These are phyloP conservation scores for Sebastiscus tertius DNA, from an alignment of 2,797 vertebrate genomes.

Conservation along the genomic window DNA sequence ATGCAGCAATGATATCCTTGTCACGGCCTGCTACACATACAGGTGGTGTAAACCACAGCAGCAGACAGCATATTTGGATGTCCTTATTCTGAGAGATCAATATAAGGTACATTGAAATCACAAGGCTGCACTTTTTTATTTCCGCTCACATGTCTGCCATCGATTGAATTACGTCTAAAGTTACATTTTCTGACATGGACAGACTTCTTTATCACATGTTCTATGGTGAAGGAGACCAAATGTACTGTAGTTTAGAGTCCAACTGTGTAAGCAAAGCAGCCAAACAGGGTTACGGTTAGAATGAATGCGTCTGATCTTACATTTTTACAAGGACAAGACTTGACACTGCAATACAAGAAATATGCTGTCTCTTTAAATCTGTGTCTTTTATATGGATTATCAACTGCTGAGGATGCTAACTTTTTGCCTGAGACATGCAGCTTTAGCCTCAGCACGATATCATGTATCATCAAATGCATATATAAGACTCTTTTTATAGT, in stretches of 20 bases:
- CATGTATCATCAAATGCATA: not conserved
- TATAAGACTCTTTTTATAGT: not conserved
- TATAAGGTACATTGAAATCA: not conserved
- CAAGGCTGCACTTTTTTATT: conserved; percentile 7
- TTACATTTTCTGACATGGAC: not conserved
- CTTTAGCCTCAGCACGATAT: not conserved
- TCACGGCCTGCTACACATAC: not conserved
- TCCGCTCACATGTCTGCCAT: not conserved
- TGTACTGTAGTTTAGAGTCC: not conserved
- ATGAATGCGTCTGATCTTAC: not conserved
- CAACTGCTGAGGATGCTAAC: not conserved
- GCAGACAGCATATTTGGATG: not conserved
- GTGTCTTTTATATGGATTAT: not conserved
- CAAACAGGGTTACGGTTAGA: not conserved
- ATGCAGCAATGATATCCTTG: not conserved
- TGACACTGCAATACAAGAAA: not conserved
- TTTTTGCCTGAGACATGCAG: not conserved
- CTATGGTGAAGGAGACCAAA: not conserved
- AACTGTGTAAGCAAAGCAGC: not conserved
- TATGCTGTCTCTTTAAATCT: not conserved
- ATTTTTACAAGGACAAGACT: not conserved
- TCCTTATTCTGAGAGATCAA: not conserved
- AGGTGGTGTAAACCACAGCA: not conserved
- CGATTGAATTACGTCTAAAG: not conserved
- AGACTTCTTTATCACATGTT: not conserved